These are phyloP conservation scores for Datnioides undecimradiatus DNA, from an alignment of 2,113 vertebrate genomes.

Conservation along the genomic window DNA sequence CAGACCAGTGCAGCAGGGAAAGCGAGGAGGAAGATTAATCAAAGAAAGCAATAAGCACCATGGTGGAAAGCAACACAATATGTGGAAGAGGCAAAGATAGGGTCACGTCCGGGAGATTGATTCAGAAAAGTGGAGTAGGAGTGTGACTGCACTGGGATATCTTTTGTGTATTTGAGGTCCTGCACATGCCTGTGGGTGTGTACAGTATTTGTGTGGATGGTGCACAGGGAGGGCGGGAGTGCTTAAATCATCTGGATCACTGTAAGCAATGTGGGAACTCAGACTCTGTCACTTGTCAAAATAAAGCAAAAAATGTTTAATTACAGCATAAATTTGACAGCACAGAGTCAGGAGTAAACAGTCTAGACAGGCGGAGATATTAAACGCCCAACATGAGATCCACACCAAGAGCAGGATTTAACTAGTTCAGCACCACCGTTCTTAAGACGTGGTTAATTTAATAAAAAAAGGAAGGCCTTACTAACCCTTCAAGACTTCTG, in stretches of 20 bases:
- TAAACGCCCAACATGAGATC: conserved; percentile 21
- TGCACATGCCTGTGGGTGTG: conserved; percentile 18
- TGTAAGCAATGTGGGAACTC: conserved; percentile 23
- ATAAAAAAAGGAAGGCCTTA: conserved; percentile 54
- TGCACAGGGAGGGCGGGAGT: background rate
- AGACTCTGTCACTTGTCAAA: conserved; percentile 20
- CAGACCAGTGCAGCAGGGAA: conserved; percentile 65
- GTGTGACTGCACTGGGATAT: conserved; percentile 22
- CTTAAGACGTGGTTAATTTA: conserved; percentile 48
- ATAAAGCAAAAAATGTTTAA: conserved; percentile 32
- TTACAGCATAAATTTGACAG: conserved; percentile 51
- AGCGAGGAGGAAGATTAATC: conserved; percentile 74
- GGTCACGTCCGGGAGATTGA: conserved; percentile 67
- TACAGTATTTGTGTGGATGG: conserved; percentile 11
- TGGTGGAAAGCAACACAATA: conserved; percentile 70
- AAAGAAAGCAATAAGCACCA: conserved; percentile 73
- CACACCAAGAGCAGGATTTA: conserved; percentile 41
- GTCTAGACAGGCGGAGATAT: conserved; percentile 21
- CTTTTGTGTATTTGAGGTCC: conserved; percentile 24
- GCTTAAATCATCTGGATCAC: conserved; percentile 16
- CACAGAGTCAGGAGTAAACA: conserved; percentile 28
- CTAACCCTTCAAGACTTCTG: conserved; percentile 32
- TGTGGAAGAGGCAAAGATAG: conserved; percentile 66
- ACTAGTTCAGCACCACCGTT: conserved; percentile 40
- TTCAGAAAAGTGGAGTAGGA: conserved; percentile 41